A percentile compares a stretch with the other conserved stretches of the same genome.
Conservation (phyloP, 2,113 vertebrate genomes). For the Synchiropus splendidus region DNA sequence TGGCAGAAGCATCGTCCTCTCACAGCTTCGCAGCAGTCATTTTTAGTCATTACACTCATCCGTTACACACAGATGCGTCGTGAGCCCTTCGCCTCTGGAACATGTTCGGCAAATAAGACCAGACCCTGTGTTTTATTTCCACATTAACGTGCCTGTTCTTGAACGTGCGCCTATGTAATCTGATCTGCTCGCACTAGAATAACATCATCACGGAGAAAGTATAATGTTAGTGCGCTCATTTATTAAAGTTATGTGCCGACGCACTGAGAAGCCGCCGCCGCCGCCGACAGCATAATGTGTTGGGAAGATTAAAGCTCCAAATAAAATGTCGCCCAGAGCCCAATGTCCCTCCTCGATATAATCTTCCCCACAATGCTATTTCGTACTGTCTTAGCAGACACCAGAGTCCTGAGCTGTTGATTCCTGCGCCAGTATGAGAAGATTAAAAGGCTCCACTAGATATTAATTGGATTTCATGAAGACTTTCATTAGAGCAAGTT, state of each 20-base stretch:
- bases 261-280: constrained; percentile 18
- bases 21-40: constrained; percentile 14
- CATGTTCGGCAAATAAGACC: not conserved
- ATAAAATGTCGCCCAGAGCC: constrained; percentile 43
- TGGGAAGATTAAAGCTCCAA: constrained; percentile 39
- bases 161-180: not conserved
- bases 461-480: no score
- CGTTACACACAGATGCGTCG: constrained; percentile 10
- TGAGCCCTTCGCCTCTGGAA: constrained; percentile 1
- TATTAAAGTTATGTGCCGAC: constrained; percentile 13
- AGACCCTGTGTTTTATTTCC: constrained; percentile 7
- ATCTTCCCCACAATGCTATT: no score
- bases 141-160: not conserved
- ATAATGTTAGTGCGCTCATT: constrained; percentile 6
- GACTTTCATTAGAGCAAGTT: no score
- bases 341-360: constrained; percentile 36
- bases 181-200: not conserved
- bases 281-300: constrained; percentile 18
- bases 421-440: no score
- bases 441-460: no score
- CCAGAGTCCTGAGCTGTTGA: no score
- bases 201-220: constrained; percentile 1
- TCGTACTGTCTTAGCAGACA: no score
- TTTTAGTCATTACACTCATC: constrained; percentile 12
- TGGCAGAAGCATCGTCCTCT: constrained; percentile 8